Base-by-base conservation (phyloP, 1,140 invertebrate genomes). In the Riptortus pedestris region DNA sequence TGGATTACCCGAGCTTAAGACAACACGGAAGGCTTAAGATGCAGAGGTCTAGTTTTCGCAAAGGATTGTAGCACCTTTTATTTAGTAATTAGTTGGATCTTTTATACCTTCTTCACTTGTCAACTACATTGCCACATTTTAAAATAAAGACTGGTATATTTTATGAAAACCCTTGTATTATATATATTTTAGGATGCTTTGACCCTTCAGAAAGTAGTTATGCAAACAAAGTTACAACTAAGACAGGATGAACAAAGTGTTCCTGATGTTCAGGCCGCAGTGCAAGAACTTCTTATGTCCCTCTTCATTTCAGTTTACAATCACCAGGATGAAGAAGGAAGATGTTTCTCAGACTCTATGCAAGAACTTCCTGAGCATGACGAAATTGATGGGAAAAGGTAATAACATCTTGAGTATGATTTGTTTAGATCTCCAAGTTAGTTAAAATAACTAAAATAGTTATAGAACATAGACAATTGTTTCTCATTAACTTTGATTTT, bases 331-430 rank as follows among this genome's bases (percentile, higher is more conserved):
- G 90, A 93, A 73, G 91, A 96, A 75, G 94, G 94, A 51, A 81
- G 94, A 59, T 98, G 93, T 73, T 96, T 92, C 73, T 93, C 90
- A 7, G 95, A 99, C 78, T 94, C 92, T 9, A 88, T 98, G 82
- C 86, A 88, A 0, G 95, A 98, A 72, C 76, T 98, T 28, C 89
- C 90, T 0, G 91, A 96, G 73, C 86, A 90, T 72, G 89, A 93
- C 74, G 87, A 92, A 70, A 68, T 85, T 60, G 79, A 85, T 70
- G 83, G 84, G 16, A 80, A 80, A 75, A 83, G 84, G 81, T 81
- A 76, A 73, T 67, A 63, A n/a, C 2, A 2, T 20, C 31, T 51
- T n/a, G n/a, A n/a, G n/a, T 43, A 11, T 65, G n/a, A n/a, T n/a
- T n/a, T n/a, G n/a, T n/a, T n/a, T n/a, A n/a, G 67, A 52, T 20